These are phyloP conservation scores for Ictalurus punctatus DNA, from an alignment of 2,113 vertebrate species.

Conservation along the genomic window DNA sequence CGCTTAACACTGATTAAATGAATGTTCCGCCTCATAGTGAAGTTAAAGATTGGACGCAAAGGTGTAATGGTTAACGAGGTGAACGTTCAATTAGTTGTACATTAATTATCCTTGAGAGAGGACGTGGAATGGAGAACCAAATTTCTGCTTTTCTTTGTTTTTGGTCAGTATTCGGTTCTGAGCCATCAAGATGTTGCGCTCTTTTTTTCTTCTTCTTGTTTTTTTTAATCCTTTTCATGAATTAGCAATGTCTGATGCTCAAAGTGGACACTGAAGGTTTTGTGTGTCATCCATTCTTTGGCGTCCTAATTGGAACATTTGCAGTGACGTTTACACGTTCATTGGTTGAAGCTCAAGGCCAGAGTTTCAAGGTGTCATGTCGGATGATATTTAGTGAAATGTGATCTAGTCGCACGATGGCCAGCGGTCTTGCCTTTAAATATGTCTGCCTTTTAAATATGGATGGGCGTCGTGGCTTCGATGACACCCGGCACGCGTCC, in stretches of 20 bases:
- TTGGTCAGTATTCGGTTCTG: background rate
- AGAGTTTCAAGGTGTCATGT: background rate
- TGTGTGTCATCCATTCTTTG: slow-evolving; percentile 70
- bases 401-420: slow-evolving; percentile 5
- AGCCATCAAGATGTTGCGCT: background rate
- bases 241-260: slow-evolving; percentile 51
- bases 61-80: slow-evolving; percentile 48
- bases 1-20: slow-evolving; percentile 42
- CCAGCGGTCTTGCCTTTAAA: slow-evolving; percentile 27
- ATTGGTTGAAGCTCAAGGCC: slow-evolving; percentile 16
- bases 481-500: slow-evolving; percentile 70
- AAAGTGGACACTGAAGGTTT: slow-evolving; percentile 67
- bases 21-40: slow-evolving; percentile 28
- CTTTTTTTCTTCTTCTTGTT: no score
- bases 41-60: slow-evolving; percentile 43
- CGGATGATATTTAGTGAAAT: slow-evolving; percentile 9
- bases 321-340: slow-evolving; percentile 64
- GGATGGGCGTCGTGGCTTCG: slow-evolving; percentile 73
- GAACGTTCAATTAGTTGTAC: slow-evolving; percentile 45
- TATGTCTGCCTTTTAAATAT: slow-evolving; percentile 71
- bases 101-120: slow-evolving; percentile 50
- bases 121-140: background rate
- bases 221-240: slow-evolving; percentile 31
- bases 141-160: background rate
- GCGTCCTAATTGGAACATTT: slow-evolving; percentile 67